phyloP scores from a whole-genome alignment of 2,113 vertebrate species.

The Sander vitreus region DNA sequence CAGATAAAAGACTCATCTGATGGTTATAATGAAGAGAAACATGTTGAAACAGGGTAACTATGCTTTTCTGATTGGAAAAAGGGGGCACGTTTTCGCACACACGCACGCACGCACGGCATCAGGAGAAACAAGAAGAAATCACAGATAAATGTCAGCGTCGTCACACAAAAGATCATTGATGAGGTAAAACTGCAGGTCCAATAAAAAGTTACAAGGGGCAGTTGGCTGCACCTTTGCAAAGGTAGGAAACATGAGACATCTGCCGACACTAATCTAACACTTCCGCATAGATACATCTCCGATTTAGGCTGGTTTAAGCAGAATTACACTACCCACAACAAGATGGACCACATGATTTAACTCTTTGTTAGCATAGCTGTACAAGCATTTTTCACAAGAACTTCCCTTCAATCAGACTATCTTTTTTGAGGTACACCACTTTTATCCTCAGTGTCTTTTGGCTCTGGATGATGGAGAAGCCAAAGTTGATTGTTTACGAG shows the following conservation, averaged over 20 bases:
- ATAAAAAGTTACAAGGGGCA: slow-evolving; percentile 78
- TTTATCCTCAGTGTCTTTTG: slow-evolving; percentile 58
- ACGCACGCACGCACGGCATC: slow-evolving; percentile 47
- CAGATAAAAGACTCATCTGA: slow-evolving; percentile 60
- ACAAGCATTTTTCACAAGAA: slow-evolving; percentile 44
- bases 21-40: slow-evolving; percentile 52
- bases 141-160: slow-evolving; percentile 69
- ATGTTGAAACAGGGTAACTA: slow-evolving; percentile 37
- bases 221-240: slow-evolving; percentile 63
- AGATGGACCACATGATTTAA: slow-evolving; percentile 66
- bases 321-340: slow-evolving; percentile 69
- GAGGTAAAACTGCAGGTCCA: slow-evolving; percentile 84
- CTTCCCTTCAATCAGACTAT: slow-evolving; percentile 34
- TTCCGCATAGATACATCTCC: slow-evolving; percentile 63
- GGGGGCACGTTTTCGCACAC: slow-evolving; percentile 59
- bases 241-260: slow-evolving; percentile 74
- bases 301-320: slow-evolving; percentile 80
- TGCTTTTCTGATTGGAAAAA: slow-evolving; percentile 27
- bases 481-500: slow-evolving; percentile 75
- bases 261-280: slow-evolving; percentile 68
- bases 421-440: slow-evolving; percentile 69
- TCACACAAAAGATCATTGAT: slow-evolving; percentile 73
- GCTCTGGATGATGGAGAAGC: slow-evolving; percentile 67
- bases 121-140: slow-evolving; percentile 56
- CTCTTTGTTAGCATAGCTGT: slow-evolving; percentile 78